These are phyloP conservation scores for Fragum whitleyi DNA, from an alignment of 2,888 invertebrate genomes.

Conservation along the genomic window DNA sequence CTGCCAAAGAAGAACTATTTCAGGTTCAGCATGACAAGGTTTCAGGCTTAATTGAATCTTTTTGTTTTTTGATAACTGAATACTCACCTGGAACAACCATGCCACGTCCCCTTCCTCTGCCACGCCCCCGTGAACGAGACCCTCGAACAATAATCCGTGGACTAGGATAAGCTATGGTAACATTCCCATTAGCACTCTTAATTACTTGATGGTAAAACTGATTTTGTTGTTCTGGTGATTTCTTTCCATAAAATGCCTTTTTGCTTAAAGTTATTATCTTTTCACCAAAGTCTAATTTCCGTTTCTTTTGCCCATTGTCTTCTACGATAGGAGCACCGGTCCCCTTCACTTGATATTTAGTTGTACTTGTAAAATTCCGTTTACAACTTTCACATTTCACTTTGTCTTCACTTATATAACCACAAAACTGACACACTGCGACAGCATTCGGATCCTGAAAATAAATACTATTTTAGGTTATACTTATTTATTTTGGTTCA, in stretches of 20 bases:
- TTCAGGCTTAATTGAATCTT: too few relatives aligned
- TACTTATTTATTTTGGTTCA: too few relatives aligned
- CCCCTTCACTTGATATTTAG: slow-evolving; percentile 39
- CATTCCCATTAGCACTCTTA: slow-evolving; percentile 24
- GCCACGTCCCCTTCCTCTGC: slow-evolving; percentile 58
- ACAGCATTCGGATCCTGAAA: slow-evolving; percentile 64
- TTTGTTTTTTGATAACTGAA: too few relatives aligned
- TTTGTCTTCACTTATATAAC: slow-evolving; percentile 92
- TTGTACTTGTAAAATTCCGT: slow-evolving; percentile 73
- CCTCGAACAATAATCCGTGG: slow-evolving; percentile 32
- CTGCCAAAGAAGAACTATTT: too few relatives aligned
- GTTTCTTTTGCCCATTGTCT: slow-evolving; percentile 49
- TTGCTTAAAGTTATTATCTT: slow-evolving; percentile 18
- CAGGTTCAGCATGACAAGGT: too few relatives aligned
- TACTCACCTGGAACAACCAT: slow-evolving; percentile 49
- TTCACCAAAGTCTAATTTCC: slow-evolving; percentile 44
- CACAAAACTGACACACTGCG: slow-evolving; percentile 91
- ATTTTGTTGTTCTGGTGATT: slow-evolving; percentile 45
- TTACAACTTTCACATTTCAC: slow-evolving; percentile 90
- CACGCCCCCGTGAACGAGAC: slow-evolving; percentile 50
- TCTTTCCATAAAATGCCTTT: slow-evolving; percentile 50
- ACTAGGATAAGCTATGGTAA: slow-evolving; percentile 4
- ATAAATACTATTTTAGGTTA: too few relatives aligned
- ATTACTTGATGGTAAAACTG: slow-evolving; percentile 55
- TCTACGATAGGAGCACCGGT: slow-evolving; percentile 18